A percentile compares a stretch with the other conserved stretches of the same genome.
Conservation (phyloP, 2,113 vertebrate species). For the Charadrius vociferus region DNA sequence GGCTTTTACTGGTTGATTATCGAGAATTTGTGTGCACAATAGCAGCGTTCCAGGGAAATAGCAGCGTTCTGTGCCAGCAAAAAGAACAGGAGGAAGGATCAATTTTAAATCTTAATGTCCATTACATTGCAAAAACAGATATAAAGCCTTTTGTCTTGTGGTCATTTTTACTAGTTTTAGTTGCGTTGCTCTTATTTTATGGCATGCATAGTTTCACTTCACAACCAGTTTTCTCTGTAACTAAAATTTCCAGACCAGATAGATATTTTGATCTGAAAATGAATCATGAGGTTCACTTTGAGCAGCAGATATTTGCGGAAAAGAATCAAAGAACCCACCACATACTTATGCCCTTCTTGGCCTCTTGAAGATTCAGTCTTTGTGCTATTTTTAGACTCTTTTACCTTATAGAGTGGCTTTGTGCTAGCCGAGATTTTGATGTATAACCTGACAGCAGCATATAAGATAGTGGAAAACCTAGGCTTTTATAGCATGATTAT, state of each 20-base stretch:
- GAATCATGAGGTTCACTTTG: neutral
- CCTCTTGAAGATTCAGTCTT: neutral
- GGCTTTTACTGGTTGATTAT: neutral
- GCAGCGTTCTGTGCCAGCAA: neutral
- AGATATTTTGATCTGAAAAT: neutral
- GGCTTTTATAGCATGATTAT: constrained; percentile 1
- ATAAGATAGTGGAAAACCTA: constrained; percentile 12
- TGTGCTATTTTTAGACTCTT: neutral
- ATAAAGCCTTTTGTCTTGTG: neutral
- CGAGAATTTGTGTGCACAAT: neutral
- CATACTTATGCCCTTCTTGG: neutral
- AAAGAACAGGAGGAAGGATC: neutral
- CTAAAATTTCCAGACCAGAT: neutral
- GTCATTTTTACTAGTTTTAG: neutral
- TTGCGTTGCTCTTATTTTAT: neutral
- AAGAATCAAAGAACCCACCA: neutral
- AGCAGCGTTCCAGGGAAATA: neutral
- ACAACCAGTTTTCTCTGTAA: neutral
- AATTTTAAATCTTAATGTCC: neutral
- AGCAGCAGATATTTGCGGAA: neutral
- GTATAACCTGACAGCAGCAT: neutral
- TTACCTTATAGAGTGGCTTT: neutral
- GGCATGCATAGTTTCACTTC: neutral
- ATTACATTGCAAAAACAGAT: neutral
- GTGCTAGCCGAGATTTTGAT: neutral